Base-by-base conservation (phyloP, 1,140 invertebrate species). In the Aleiodes sp. region DNA sequence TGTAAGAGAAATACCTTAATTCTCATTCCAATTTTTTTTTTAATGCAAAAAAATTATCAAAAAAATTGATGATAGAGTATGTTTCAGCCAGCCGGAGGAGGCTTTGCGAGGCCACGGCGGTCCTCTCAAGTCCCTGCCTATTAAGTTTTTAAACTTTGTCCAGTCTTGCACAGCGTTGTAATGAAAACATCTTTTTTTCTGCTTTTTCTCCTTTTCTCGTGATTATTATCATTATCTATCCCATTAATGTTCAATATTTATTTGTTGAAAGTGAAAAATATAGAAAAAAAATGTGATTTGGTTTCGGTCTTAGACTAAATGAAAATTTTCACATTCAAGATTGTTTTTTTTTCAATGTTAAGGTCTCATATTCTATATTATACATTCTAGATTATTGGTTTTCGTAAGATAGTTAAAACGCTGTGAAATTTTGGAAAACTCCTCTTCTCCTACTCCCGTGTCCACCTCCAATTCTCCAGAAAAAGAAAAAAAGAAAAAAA, bases 41-140 rank as follows among this genome's bases (percentile, higher is more conserved):
- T 29, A 76, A 37, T 63, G 60, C 21, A 59, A 52, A 4, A 10
- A 24, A 24, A 21, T 26, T 24, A 52, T 29, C 10, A 60, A 41
- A 43, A 46, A 12, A 26, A 83, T 82, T 81, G 75, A 85, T 80
- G 65, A 81, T 74, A 78, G 76, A 80, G 76, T 84, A 78, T 84
- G 84, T 84, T 84, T 84, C 82, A 84, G 82, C 83, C 78, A 80
- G 72, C 37, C 24, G 79, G 75, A 77, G 81, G 82, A 84, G 83
- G 82, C 82, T 83, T 83, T 85, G 82, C 80, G 83, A 84, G 84
- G 83, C 79, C 81, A 76, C 79, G 80, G 80, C 76, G 75, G 68
- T 83, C 77, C 82, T 78, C 56, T 76, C 73, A 75, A 52, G 71
- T 75, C 76, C 76, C 33, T 28, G 39, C 26, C 4, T 33, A 35